A percentile compares a stretch with the other conserved stretches of the same genome.
These are phyloP conservation scores for Brachyhypopomus occidentalis DNA, from an alignment of 2,113 vertebrate genomes.

Conservation along the genomic window DNA sequence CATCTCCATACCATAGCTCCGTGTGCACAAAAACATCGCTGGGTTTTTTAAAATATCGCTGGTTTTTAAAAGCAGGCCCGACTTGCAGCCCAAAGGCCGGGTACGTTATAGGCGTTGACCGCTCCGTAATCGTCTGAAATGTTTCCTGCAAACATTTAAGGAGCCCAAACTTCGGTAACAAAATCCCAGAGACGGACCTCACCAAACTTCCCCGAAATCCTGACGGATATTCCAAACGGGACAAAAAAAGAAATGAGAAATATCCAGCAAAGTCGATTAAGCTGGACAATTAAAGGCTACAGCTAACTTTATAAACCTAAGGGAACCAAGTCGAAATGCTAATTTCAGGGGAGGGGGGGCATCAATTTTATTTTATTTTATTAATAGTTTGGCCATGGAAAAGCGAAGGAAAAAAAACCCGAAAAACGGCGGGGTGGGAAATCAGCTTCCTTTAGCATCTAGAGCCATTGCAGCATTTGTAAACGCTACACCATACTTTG, in stretches of 20 bases:
- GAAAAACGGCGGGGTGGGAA: constrained; percentile 20
- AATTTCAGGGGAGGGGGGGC: not conserved
- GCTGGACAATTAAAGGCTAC: not conserved
- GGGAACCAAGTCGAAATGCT: not conserved
- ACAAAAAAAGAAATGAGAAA: constrained; percentile 15
- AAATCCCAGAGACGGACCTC: constrained; percentile 38
- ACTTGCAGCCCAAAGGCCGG: too few species aligned
- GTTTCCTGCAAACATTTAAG: not conserved
- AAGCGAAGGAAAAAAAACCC: not conserved
- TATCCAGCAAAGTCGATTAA: not conserved
- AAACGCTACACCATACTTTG: constrained; percentile 7
- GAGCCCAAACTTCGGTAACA: not conserved
- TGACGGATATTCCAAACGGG: constrained; percentile 22
- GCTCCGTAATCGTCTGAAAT: too few species aligned
- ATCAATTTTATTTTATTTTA: not conserved
- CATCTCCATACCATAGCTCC: not conserved
- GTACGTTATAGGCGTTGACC: not conserved
- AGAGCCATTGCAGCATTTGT: constrained; percentile 23
- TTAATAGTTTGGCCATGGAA: not conserved
- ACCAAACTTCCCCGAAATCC: constrained; percentile 45
- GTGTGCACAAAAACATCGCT: constrained; percentile 30
- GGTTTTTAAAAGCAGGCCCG: constrained; percentile 7
- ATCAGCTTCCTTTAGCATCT: constrained; percentile 36
- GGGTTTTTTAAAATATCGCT: too few species aligned
- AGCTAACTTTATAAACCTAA: not conserved